Percentiles rank a stretch among this genome's conserved stretches.
phyloP scores from a whole-genome alignment of 2,113 vertebrate genomes.

The Plectropomus leopardus region DNA sequence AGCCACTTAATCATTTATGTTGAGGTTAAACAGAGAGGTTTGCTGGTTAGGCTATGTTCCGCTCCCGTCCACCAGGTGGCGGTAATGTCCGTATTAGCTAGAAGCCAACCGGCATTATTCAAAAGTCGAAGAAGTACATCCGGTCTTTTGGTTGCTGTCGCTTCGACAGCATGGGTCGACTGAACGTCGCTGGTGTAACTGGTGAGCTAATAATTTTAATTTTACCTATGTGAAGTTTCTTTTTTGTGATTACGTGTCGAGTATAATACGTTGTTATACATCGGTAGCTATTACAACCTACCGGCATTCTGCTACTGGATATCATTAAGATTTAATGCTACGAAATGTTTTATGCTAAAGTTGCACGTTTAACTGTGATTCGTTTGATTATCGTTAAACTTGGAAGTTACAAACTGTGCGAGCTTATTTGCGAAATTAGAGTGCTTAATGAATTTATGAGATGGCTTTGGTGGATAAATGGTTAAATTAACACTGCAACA shows the following conservation, averaged over 20 bases:
- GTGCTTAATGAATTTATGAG: neutral
- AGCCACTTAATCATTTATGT: too few species aligned
- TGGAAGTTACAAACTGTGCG: fast-evolving
- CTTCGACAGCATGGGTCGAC: too few species aligned
- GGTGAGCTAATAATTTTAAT: neutral
- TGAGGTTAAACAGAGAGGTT: too few species aligned
- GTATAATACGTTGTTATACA: neutral
- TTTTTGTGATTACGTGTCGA: neutral
- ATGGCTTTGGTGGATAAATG: fast-evolving
- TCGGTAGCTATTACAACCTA: too few species aligned
- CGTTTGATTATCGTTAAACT: neutral
- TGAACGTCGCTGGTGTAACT: fast-evolving
- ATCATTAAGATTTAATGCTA: neutral
- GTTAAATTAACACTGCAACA: neutral
- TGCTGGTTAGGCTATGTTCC: too few species aligned
- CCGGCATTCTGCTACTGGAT: neutral
- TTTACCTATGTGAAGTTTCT: fast-evolving
- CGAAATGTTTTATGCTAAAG: neutral
- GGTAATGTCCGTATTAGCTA: fast-evolving
- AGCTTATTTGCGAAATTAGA: neutral
- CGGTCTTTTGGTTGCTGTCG: neutral
- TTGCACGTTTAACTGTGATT: neutral
- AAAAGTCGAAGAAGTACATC: fast-evolving
- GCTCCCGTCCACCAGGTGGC: slow-evolving; percentile 21
- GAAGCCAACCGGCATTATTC: fast-evolving